These are phyloP conservation scores for Crocidura indochinensis DNA, from an alignment of 2,797 vertebrate species.

Conservation along the genomic window DNA sequence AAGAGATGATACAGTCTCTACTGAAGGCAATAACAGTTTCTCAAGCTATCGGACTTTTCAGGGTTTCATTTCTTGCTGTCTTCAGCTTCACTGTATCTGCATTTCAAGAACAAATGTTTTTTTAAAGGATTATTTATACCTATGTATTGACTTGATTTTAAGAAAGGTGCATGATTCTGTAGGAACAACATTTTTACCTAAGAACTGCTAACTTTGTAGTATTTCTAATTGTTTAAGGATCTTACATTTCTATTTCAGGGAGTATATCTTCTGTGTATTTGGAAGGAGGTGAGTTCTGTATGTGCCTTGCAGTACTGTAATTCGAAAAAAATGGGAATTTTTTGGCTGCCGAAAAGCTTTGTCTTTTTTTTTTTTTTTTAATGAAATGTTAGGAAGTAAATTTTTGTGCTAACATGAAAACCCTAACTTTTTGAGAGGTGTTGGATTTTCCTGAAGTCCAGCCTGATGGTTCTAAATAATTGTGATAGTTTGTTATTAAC, in stretches of 20 bases:
- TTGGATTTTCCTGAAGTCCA: slow-evolving; percentile 88
- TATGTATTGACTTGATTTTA: slow-evolving; percentile 87
- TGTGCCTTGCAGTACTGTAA: slow-evolving; percentile 93
- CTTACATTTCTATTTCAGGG: slow-evolving; percentile 91
- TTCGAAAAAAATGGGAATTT: slow-evolving; percentile 83
- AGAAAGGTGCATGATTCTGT: slow-evolving; percentile 88
- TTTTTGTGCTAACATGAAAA: slow-evolving; percentile 88
- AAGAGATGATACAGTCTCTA: slow-evolving; percentile 83
- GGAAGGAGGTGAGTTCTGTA: slow-evolving; percentile 90
- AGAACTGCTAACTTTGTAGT: slow-evolving; percentile 90
- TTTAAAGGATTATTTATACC: slow-evolving; percentile 83
- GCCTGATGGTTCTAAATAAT: slow-evolving; percentile 83
- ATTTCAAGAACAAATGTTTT: slow-evolving; percentile 85
- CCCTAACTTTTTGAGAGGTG: slow-evolving; percentile 84
- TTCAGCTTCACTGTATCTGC: slow-evolving; percentile 82
- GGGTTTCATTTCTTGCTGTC: slow-evolving; percentile 71
- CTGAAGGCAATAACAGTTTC: slow-evolving; percentile 89
- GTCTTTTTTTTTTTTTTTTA: slow-evolving; percentile 81
- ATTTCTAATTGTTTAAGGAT: slow-evolving; percentile 90
- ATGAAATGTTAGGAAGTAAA: slow-evolving; percentile 81
- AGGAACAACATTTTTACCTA: slow-evolving; percentile 88
- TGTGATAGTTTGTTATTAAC: slow-evolving; percentile 80
- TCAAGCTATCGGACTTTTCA: slow-evolving; percentile 80
- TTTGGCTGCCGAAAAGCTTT: slow-evolving; percentile 85
- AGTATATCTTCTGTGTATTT: slow-evolving; percentile 89